Percentiles rank a stretch among this genome's conserved stretches.
These are phyloP conservation scores for Octopus bimaculoides DNA, from an alignment of 1,140 invertebrate genomes.

Conservation along the genomic window DNA sequence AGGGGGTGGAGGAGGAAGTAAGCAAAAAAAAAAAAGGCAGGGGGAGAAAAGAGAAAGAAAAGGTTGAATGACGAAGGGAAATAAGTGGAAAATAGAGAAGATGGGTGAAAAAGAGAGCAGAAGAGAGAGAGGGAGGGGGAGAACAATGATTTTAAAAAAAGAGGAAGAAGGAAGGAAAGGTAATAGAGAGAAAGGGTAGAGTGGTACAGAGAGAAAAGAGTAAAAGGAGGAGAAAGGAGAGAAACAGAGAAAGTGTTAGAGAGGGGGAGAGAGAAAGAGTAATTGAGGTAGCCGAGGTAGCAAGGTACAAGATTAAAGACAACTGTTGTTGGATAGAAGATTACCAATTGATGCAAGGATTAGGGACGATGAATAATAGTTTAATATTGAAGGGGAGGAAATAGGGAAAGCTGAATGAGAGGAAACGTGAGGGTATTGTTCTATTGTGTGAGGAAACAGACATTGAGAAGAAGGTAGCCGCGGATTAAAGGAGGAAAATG, in stretches of 20 bases:
- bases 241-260: slow-evolving; percentile 4
- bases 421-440: no score
- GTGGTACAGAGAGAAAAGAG: slow-evolving; percentile 15
- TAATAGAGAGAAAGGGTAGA: background rate
- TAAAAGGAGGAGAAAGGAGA: background rate
- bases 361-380: no score
- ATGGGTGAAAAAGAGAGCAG: background rate
- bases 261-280: slow-evolving; percentile 10
- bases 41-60: background rate
- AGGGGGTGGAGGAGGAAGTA: background rate
- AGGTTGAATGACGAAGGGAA: background rate
- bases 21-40: background rate
- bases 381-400: no score
- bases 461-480: no score
- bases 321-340: background rate
- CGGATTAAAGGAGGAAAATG: no score
- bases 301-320: background rate
- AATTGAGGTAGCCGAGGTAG: background rate
- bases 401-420: no score
- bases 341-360: no score
- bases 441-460: no score
- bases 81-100: background rate
- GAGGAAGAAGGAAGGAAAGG: background rate
- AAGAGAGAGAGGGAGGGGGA: slow-evolving; percentile 11
- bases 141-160: background rate